A percentile compares a stretch with the other conserved stretches of the same genome.
These are phyloP conservation scores for Chloebia gouldiae DNA, from an alignment of 2,113 vertebrate species.

Conservation along the genomic window DNA sequence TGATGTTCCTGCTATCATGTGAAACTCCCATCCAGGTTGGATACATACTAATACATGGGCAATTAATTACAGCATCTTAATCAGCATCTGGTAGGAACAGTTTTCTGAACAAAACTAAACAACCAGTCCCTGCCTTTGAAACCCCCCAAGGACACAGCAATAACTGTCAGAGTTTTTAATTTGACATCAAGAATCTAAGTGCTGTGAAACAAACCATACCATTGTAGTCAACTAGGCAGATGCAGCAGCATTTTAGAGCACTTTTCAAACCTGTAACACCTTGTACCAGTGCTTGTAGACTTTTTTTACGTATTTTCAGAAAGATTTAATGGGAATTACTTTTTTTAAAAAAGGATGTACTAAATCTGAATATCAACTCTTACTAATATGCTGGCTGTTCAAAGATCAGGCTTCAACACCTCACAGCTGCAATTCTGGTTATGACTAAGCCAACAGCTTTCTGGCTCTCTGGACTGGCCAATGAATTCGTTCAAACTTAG, in stretches of 20 bases:
- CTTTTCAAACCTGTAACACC: neutral
- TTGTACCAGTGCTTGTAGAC: neutral
- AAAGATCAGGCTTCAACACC: neutral
- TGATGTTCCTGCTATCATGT: rapidly evolving
- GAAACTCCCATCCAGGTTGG: neutral
- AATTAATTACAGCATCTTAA: neutral
- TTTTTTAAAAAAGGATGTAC: neutral
- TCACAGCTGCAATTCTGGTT: neutral
- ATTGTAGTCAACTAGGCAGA: neutral
- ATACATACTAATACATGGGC: neutral
- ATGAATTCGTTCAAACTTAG: rapidly evolving
- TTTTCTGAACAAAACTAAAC: neutral
- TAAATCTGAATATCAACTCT: neutral
- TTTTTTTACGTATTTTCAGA: neutral
- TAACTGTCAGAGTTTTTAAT: neutral
- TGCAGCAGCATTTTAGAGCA: neutral
- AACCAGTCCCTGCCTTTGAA: neutral
- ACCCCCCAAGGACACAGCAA: neutral
- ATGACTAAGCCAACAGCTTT: neutral
- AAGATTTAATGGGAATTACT: neutral
- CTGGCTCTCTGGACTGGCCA: neutral
- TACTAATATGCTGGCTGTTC: rapidly evolving
- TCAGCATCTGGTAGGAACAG: neutral
- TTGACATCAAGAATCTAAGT: neutral
- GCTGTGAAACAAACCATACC: neutral